phyloP scores from a whole-genome alignment of 1,140 invertebrate species.

The Leucophenga varia region DNA sequence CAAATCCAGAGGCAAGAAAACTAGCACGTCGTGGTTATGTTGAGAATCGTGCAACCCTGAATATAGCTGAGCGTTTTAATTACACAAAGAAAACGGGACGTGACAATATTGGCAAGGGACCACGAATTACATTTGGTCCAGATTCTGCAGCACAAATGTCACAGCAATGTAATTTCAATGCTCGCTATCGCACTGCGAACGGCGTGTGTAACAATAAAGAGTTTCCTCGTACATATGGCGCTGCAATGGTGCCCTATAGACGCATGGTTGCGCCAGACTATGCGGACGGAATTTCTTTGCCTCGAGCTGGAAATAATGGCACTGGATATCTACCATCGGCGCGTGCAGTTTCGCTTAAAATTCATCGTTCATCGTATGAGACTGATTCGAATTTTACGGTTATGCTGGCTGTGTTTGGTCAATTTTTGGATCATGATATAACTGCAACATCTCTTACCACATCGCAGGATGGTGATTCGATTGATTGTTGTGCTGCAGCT shows the following conservation, averaged over 20 bases:
- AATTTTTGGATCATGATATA: conserved; percentile 95
- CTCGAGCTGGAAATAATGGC: conserved; percentile 63
- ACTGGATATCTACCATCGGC: conserved; percentile 67
- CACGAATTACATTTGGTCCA: conserved; percentile 54
- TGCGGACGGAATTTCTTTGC: conserved; percentile 75
- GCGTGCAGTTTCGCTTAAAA: conserved; percentile 69
- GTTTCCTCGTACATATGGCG: conserved; percentile 68
- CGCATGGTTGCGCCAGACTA: conserved; percentile 69
- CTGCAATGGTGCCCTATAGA: conserved; percentile 73
- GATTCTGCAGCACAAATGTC: conserved; percentile 24
- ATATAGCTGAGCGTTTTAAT: conserved; percentile 56
- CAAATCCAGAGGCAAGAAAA: conserved; percentile 60
- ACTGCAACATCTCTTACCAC: conserved; percentile 78
- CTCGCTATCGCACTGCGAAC: conserved; percentile 69
- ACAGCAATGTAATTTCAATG: conserved; percentile 38
- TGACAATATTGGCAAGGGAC: conserved; percentile 61
- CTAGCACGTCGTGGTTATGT: conserved; percentile 66
- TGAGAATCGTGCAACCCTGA: conserved; percentile 66
- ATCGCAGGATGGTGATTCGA: conserved; percentile 57
- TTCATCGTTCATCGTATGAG: conserved; percentile 71
- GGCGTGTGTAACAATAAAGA: conserved; percentile 81
- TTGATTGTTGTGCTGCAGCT: conserved; percentile 40
- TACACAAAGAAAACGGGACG: conserved; percentile 38
- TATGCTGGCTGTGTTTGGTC: conserved; percentile 87
- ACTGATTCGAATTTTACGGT: conserved; percentile 75